These are phyloP conservation scores for Agriopis aurantiaria DNA, from an alignment of 2,888 invertebrate species.

Conservation along the genomic window DNA sequence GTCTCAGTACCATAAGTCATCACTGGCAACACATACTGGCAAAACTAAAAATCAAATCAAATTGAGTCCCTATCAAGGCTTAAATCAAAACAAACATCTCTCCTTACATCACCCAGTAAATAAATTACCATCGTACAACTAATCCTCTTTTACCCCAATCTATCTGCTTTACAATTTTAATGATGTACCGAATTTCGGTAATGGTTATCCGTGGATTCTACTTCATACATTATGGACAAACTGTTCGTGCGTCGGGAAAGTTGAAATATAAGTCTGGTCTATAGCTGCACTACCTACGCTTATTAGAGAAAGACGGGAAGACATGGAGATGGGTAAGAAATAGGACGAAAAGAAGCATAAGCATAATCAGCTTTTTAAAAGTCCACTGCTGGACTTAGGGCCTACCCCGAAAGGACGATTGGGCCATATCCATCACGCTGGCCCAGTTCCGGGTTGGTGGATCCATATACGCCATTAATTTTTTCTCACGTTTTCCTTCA, in stretches of 20 bases:
- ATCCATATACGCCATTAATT: too few species aligned
- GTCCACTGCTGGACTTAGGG: too few species aligned
- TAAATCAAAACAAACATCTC: neutral
- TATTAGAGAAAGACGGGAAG: neutral
- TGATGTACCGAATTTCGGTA: slow-evolving; percentile 57
- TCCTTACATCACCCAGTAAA: slow-evolving; percentile 9
- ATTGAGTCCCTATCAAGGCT: neutral
- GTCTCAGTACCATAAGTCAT: too few species aligned
- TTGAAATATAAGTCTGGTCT: slow-evolving; percentile 56
- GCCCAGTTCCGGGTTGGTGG: too few species aligned
- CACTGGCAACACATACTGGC: too few species aligned
- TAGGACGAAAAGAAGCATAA: neutral
- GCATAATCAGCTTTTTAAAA: too few species aligned
- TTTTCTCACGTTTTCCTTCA: too few species aligned
- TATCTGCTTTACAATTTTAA: slow-evolving; percentile 60
- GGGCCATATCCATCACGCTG: too few species aligned
- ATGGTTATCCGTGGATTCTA: slow-evolving; percentile 54
- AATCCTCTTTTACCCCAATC: slow-evolving; percentile 38
- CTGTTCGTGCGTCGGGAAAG: slow-evolving; percentile 49
- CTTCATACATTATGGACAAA: slow-evolving; percentile 60
- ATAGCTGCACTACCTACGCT: slow-evolving; percentile 8
- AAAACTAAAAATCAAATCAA: too few species aligned
- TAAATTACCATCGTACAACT: slow-evolving; percentile 31
- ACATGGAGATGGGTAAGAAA: neutral
- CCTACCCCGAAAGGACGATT: too few species aligned